Evolutionary conservation across 2,888 invertebrate genomes (phyloP).

Genomic region (Osedax fenrisi): DNA sequence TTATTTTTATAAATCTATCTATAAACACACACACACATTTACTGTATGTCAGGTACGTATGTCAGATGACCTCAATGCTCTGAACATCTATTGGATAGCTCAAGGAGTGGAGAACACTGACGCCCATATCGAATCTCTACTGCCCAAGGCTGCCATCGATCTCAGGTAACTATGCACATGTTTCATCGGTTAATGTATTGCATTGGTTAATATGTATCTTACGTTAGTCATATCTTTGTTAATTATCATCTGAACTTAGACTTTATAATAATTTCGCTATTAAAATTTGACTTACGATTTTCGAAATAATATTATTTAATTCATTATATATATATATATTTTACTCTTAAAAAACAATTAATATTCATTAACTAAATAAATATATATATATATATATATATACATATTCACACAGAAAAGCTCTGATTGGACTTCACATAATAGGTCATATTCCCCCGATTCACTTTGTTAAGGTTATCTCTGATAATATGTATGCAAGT

Average conservation of each 20-base stretch:
- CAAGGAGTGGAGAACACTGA: conserved; percentile 33
- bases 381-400: too few relatives aligned
- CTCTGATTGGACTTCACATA: conserved; percentile 36
- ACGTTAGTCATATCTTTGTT: too few relatives aligned
- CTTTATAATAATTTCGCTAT: too few relatives aligned
- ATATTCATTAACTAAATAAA: too few relatives aligned
- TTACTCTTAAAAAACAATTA: too few relatives aligned
- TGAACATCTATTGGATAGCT: conserved; percentile 38
- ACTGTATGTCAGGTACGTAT: conserved; percentile 36
- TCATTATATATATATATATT: too few relatives aligned
- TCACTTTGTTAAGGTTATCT: conserved; percentile 35
- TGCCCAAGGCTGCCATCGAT: conserved; percentile 31
- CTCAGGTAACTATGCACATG: too few relatives aligned
- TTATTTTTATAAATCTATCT: background rate
- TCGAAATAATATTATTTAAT: too few relatives aligned
- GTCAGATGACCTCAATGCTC: conserved; percentile 35
- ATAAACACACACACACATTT: background rate
- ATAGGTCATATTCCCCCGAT: conserved; percentile 38
- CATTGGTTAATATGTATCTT: too few relatives aligned
- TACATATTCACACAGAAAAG: conserved; percentile 37
- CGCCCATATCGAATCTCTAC: conserved; percentile 33
- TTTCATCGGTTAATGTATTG: too few relatives aligned
- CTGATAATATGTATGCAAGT: background rate
- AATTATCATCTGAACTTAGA: too few relatives aligned
- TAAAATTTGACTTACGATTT: too few relatives aligned